Percentiles rank a stretch among this genome's conserved stretches.
Evolutionary conservation across 2,113 vertebrate genomes (phyloP).

Genomic region (Lampris megalopsis): DNA sequence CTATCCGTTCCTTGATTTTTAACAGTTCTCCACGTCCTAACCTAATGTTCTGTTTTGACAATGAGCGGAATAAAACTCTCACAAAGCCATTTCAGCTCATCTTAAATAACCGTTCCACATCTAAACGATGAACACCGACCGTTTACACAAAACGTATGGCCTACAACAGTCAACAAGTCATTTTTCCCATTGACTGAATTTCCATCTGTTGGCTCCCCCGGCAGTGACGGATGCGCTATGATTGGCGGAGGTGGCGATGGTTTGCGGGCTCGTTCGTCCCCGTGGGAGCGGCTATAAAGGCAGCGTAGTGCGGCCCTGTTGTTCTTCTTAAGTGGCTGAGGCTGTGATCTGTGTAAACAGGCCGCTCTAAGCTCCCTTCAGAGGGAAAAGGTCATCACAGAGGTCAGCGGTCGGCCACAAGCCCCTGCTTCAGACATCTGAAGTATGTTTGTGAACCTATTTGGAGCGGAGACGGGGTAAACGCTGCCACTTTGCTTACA

Average conservation of each 20-base stretch:
- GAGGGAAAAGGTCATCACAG: constrained; percentile 69
- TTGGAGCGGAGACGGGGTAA: constrained; percentile 25
- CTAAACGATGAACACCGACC: background rate
- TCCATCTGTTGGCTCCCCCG: constrained; percentile 24
- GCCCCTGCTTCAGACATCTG: constrained; percentile 57
- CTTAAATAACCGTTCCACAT: background rate
- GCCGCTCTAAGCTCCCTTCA: constrained; percentile 71
- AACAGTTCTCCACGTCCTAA: too few relatives aligned
- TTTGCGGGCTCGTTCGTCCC: constrained; percentile 51
- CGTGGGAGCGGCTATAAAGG: constrained; percentile 63
- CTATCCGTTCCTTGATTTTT: too few relatives aligned
- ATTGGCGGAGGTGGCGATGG: constrained; percentile 30
- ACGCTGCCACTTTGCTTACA: background rate
- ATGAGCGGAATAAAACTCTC: too few relatives aligned
- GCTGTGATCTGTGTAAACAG: constrained; percentile 82
- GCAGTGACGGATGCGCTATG: constrained; percentile 58
- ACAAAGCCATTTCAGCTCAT: background rate
- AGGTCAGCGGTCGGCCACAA: constrained; percentile 75
- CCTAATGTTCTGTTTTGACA: too few relatives aligned
- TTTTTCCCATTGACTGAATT: background rate
- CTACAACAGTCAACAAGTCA: background rate
- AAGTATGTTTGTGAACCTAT: constrained; percentile 66
- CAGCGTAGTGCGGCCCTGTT: constrained; percentile 67
- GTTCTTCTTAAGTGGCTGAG: constrained; percentile 77
- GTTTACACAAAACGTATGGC: background rate